phyloP scores from a whole-genome alignment of 2,113 vertebrate species.

The Struthio camelus region DNA sequence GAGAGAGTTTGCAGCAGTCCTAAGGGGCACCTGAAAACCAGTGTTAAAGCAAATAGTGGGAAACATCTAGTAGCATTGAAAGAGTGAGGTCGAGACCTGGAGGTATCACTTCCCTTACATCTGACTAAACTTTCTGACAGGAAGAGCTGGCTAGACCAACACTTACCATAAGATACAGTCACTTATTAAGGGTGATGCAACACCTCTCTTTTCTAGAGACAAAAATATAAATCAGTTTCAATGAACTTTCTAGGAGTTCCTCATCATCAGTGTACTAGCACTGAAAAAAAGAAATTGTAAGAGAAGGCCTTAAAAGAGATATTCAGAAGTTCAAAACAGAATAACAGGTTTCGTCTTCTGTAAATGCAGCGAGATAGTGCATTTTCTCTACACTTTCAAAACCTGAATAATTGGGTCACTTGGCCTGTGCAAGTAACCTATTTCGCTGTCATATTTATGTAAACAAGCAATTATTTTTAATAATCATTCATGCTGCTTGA shows the following conservation, averaged over 20 bases:
- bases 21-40: not conserved
- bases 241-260: not conserved
- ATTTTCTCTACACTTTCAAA: not conserved
- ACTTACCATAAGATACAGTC: not conserved
- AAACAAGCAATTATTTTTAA: constrained; percentile 69
- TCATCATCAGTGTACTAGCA: not conserved
- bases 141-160: not conserved
- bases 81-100: not conserved
- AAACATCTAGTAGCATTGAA: not conserved
- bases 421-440: constrained; percentile 34
- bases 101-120: not conserved
- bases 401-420: constrained; percentile 53
- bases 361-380: not conserved
- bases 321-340: not conserved
- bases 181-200: not conserved
- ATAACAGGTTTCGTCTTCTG: not conserved
- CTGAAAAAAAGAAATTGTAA: not conserved
- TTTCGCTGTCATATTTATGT: constrained; percentile 46
- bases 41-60: not conserved
- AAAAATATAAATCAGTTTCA: not conserved
- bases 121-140: not conserved
- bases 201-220: not conserved
- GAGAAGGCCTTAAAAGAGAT: not conserved
- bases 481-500: constrained; percentile 41
- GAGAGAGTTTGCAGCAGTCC: not conserved